phyloP scores from a whole-genome alignment of 2,888 invertebrate genomes.

The Diarsia rubi region DNA sequence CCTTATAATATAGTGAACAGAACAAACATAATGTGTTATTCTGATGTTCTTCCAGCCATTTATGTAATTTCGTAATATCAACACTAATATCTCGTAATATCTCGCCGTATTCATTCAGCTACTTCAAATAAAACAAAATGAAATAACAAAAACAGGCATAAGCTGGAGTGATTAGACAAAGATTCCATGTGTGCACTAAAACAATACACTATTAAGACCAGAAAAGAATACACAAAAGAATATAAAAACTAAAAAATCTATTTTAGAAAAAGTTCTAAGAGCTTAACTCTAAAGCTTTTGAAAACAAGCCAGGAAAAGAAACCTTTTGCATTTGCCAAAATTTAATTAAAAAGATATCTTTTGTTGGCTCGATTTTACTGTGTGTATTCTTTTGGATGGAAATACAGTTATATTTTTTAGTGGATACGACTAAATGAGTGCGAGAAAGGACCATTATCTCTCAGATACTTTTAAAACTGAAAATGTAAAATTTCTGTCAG shows the following conservation, averaged over 20 bases:
- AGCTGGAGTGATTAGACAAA: neutral
- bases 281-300: slow-evolving; percentile 47
- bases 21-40: too few relatives aligned
- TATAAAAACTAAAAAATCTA: slow-evolving; percentile 18
- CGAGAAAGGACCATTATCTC: neutral
- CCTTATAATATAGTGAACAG: too few relatives aligned
- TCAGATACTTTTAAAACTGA: neutral
- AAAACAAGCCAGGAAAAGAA: slow-evolving; percentile 58
- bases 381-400: slow-evolving; percentile 19
- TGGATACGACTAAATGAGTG: neutral
- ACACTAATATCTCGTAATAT: too few relatives aligned
- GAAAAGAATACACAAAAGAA: slow-evolving; percentile 28
- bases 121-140: neutral
- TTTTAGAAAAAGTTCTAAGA: slow-evolving; percentile 46
- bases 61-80: too few relatives aligned
- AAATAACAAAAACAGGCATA: neutral
- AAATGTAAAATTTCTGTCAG: neutral
- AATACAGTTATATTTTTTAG: slow-evolving; percentile 17
- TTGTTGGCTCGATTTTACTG: slow-evolving; percentile 51
- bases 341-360: slow-evolving; percentile 55
- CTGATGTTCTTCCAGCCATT: too few relatives aligned
- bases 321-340: slow-evolving; percentile 55
- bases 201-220: slow-evolving; percentile 24
- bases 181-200: slow-evolving; percentile 22
- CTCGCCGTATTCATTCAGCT: too few relatives aligned